A percentile compares a stretch with the other conserved stretches of the same genome.
Evolutionary conservation across 1,140 invertebrate species (phyloP).

Genomic region (Pygmarrhopalites habei): DNA sequence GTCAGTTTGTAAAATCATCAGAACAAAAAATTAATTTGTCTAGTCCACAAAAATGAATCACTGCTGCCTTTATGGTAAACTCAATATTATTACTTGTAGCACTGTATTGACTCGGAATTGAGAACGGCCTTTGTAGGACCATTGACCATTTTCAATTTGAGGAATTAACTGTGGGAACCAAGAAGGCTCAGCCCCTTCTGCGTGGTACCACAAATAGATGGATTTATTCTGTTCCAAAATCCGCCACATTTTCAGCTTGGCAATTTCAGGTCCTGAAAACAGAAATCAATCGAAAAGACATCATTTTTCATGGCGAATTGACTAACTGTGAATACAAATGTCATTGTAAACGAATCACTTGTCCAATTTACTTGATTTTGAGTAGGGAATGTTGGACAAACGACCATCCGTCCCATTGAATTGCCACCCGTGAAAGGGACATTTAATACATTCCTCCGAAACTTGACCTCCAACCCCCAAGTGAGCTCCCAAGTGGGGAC

Average conservation of each 20-base stretch:
- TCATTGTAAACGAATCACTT: neutral
- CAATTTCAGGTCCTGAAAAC: constrained; percentile 42
- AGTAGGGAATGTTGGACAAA: constrained; percentile 50
- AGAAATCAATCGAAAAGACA: neutral
- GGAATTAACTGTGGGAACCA: too few species aligned
- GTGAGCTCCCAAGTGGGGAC: constrained; percentile 55
- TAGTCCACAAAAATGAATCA: too few species aligned
- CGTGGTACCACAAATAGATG: constrained; percentile 81
- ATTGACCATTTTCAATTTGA: too few species aligned
- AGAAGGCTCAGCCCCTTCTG: constrained; percentile 58
- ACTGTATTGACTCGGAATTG: too few species aligned
- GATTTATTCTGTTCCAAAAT: constrained; percentile 61
- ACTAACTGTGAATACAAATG: neutral
- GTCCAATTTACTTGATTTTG: constrained; percentile 44
- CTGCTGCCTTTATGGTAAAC: too few species aligned
- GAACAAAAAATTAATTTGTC: too few species aligned
- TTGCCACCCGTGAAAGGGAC: constrained; percentile 56
- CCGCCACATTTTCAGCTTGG: constrained; percentile 58
- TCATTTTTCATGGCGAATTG: neutral
- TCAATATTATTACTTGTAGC: too few species aligned
- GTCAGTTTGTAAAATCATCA: too few species aligned
- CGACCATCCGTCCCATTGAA: constrained; percentile 52
- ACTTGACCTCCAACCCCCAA: constrained; percentile 50
- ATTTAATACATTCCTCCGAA: constrained; percentile 50
- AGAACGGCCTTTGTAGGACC: too few species aligned